A percentile compares a stretch with the other conserved stretches of the same genome.
Evolutionary conservation across 2,113 vertebrate species (phyloP).

Genomic region (Eonycteris spelaea): DNA sequence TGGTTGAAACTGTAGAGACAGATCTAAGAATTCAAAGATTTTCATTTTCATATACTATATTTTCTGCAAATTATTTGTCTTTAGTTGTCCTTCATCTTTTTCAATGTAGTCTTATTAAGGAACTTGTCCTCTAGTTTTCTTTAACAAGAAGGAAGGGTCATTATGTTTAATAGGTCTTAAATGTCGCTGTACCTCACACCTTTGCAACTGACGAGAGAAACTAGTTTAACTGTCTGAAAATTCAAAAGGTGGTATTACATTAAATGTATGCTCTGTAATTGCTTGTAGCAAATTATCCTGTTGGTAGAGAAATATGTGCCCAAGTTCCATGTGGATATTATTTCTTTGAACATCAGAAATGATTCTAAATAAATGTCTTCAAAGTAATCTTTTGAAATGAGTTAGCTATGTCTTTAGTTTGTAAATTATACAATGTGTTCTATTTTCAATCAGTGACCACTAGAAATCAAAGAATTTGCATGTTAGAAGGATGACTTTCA

Average conservation of each 20-base stretch:
- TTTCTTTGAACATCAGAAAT: constrained; percentile 75
- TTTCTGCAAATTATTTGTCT: constrained; percentile 25
- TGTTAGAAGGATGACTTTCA: constrained; percentile 55
- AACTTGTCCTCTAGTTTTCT: constrained; percentile 58
- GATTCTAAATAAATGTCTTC: constrained; percentile 62
- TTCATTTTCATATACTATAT: background rate
- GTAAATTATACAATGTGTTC: constrained; percentile 41
- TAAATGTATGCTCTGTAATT: constrained; percentile 53
- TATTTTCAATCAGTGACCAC: constrained; percentile 60
- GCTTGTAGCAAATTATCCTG: constrained; percentile 59
- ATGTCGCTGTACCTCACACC: constrained; percentile 13
- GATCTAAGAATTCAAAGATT: background rate
- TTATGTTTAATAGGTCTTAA: constrained; percentile 62
- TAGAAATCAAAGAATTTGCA: constrained; percentile 69
- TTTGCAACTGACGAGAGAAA: constrained; percentile 40
- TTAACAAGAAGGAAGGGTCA: constrained; percentile 48
- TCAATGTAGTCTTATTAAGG: constrained; percentile 26
- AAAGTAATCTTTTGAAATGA: constrained; percentile 69
- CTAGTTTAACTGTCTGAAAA: constrained; percentile 33
- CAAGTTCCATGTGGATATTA: constrained; percentile 36
- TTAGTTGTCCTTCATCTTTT: constrained; percentile 40
- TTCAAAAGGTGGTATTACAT: background rate
- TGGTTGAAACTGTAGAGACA: background rate
- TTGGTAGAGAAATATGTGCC: constrained; percentile 48
- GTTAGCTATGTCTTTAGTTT: constrained; percentile 51